Evolutionary conservation across 2,113 vertebrate species (phyloP).

Genomic region (Gallinago undulata): DNA sequence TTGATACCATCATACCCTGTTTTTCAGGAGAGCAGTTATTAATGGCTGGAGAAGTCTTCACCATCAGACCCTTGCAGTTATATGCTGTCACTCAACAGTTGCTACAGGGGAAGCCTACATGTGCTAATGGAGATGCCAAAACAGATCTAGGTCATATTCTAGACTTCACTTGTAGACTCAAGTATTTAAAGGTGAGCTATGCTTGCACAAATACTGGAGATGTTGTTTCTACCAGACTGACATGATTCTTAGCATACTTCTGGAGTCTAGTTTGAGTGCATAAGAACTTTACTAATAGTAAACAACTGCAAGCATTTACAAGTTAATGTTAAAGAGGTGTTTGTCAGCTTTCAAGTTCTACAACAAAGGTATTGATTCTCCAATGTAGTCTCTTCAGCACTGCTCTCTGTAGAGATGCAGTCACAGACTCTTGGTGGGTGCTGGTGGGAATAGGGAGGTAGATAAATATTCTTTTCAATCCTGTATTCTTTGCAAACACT

Average conservation of each 20-base stretch:
- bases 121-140: constrained; percentile 91
- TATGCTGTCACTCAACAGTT: constrained; percentile 91
- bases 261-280: not conserved
- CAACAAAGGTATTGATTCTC: not conserved
- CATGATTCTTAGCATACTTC: not conserved
- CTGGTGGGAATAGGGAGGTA: not conserved
- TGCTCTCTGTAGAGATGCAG: not conserved
- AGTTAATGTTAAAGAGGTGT: not conserved
- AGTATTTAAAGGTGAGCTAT: constrained; percentile 91
- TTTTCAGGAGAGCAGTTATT: constrained; percentile 91
- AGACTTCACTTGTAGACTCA: constrained; percentile 95
- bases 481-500: not conserved
- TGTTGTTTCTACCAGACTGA: not conserved
- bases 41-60: constrained; percentile 89
- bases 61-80: constrained; percentile 89
- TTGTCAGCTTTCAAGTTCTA: not conserved
- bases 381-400: not conserved
- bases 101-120: constrained; percentile 88
- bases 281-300: not conserved
- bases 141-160: constrained; percentile 96
- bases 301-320: not conserved
- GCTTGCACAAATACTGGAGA: not conserved
- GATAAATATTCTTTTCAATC: not conserved
- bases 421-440: not conserved
- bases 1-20: not conserved